These are phyloP conservation scores for Himalopsyche anomala DNA, from an alignment of 2,888 invertebrate species.

Conservation along the genomic window DNA sequence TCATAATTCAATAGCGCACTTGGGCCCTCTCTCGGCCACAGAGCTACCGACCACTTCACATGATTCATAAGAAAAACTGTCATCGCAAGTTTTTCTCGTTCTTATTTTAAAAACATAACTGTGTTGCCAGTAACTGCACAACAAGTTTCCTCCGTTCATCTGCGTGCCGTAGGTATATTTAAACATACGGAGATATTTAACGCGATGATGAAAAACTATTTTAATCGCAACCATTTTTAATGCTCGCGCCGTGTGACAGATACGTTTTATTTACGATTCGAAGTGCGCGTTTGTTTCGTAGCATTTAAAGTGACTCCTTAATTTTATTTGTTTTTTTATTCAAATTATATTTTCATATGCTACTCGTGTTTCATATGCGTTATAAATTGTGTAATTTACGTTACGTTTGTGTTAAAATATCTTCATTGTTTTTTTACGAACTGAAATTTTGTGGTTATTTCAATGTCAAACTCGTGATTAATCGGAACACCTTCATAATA, in stretches of 20 bases:
- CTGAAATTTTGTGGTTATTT: too few species aligned
- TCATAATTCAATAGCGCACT: conserved; percentile 51
- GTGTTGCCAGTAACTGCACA: conserved; percentile 27
- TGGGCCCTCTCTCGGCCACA: conserved; percentile 1
- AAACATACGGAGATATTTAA: neutral
- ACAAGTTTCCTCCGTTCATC: neutral
- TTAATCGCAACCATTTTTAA: conserved; percentile 36
- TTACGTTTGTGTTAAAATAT: too few species aligned
- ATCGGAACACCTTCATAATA: too few species aligned
- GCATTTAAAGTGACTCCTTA: neutral
- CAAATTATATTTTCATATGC: too few species aligned
- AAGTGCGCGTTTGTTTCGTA: conserved; percentile 18
- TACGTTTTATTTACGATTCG: neutral
- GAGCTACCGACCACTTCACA: neutral
- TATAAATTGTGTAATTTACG: too few species aligned
- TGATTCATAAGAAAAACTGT: conserved; percentile 19
- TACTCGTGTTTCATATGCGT: too few species aligned
- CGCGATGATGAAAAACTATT: conserved; percentile 37
- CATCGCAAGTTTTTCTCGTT: neutral
- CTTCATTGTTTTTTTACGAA: too few species aligned
- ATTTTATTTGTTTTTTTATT: conserved; percentile 16
- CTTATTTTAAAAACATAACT: conserved; percentile 5
- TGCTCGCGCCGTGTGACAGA: conserved; percentile 6
- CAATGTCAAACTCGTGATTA: too few species aligned
- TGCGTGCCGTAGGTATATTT: neutral